Conservation (phyloP, 2,797 vertebrate genomes). For the Sebastes matsubarae region DNA sequence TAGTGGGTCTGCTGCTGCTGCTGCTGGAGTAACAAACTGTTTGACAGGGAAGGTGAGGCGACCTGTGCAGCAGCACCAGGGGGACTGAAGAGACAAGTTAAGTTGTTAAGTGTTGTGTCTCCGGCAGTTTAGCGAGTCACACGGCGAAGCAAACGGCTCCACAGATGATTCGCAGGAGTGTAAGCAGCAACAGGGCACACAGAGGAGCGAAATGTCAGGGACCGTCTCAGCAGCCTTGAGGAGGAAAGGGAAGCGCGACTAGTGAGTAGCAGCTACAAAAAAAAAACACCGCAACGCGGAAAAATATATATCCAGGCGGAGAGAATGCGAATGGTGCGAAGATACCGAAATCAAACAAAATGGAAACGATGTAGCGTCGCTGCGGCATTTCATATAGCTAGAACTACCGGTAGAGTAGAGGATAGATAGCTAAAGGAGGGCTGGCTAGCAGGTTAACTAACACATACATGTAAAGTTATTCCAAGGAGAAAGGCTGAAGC, state of each 20-base stretch:
- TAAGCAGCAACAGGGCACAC: conserved; percentile 80
- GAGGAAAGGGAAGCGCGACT: conserved; percentile 63
- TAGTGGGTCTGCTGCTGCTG: conserved; percentile 21
- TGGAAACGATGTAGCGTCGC: conserved; percentile 83
- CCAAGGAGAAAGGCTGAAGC: conserved; percentile 41
- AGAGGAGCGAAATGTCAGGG: conserved; percentile 71
- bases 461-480: conserved; percentile 83
- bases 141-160: conserved; percentile 27
- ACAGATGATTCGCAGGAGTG: conserved; percentile 54
- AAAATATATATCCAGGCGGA: conserved; percentile 57
- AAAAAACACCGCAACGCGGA: conserved; percentile 75
- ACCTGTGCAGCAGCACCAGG: conserved; percentile 25
- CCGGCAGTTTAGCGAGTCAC: conserved; percentile 36
- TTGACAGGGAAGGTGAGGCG: conserved; percentile 74
- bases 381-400: conserved; percentile 75
- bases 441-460: conserved; percentile 58
- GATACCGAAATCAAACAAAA: conserved; percentile 73
- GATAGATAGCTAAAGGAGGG: conserved; percentile 75
- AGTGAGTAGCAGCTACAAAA: conserved; percentile 3
- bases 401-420: conserved; percentile 75
- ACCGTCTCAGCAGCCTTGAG: conserved; percentile 42
- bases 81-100: conserved; percentile 47
- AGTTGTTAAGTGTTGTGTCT: not conserved
- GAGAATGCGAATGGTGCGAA: conserved; percentile 83
- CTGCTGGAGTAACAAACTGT: conserved; percentile 62